Conservation (phyloP, 2,888 invertebrate species). For the Synanthedon andrenaeformis region DNA sequence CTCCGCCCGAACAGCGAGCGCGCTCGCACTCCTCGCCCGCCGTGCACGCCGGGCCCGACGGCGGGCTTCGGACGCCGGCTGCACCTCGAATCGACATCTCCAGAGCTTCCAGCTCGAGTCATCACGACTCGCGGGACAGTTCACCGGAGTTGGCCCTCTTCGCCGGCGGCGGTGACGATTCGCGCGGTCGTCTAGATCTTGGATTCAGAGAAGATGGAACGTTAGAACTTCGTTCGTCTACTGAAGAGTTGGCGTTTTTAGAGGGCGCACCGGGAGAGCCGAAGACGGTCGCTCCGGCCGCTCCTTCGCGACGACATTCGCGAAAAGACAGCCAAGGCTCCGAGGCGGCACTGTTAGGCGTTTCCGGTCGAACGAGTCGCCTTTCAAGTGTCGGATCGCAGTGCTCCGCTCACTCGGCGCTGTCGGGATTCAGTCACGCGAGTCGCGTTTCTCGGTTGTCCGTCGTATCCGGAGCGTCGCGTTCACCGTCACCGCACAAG, state of each 20-base stretch:
- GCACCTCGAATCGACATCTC: slow-evolving; percentile 91
- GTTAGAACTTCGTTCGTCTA: slow-evolving; percentile 86
- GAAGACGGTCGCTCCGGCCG: slow-evolving; percentile 2
- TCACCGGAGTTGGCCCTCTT: slow-evolving; percentile 87
- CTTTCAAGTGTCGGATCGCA: slow-evolving; percentile 86
- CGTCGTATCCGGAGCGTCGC: slow-evolving; percentile 67
- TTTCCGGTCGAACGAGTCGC: slow-evolving; percentile 84
- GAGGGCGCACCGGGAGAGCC: slow-evolving; percentile 59
- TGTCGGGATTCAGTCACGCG: slow-evolving; percentile 40
- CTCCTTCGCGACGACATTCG: slow-evolving; percentile 57
- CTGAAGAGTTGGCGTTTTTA: slow-evolving; percentile 88
- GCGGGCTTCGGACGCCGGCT: slow-evolving; percentile 71
- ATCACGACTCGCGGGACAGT: slow-evolving; percentile 87
- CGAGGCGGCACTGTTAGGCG: slow-evolving; percentile 80
- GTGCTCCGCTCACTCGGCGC: slow-evolving; percentile 72
- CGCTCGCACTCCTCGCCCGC: slow-evolving; percentile 54
- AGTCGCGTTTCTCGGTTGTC: slow-evolving; percentile 51
- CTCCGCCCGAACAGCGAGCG: slow-evolving; percentile 46
- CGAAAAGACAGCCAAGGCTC: slow-evolving; percentile 82
- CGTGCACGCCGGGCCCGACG: slow-evolving; percentile 15
- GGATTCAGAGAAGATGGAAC: slow-evolving; percentile 83
- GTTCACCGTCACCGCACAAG: slow-evolving; percentile 91
- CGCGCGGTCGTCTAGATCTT: slow-evolving; percentile 43
- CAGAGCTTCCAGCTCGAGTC: slow-evolving; percentile 88
- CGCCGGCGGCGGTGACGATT: slow-evolving; percentile 55